phyloP scores from a whole-genome alignment of 2,797 vertebrate species.

The Lates japonicus region DNA sequence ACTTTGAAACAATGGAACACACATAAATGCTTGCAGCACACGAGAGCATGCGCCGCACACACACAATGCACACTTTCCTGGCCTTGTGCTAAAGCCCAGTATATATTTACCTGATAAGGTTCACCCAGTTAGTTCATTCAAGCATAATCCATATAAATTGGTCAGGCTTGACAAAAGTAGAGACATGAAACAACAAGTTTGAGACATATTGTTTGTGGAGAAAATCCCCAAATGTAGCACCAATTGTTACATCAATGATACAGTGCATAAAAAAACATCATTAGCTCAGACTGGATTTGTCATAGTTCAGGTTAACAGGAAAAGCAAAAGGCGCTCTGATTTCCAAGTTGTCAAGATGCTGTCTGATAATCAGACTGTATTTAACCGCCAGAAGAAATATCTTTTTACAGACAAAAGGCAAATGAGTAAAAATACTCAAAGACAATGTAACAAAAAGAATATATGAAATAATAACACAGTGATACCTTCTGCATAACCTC shows the following conservation, averaged over 20 bases:
- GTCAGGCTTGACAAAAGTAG: not conserved
- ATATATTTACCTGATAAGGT: constrained; percentile 23
- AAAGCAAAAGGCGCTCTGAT: constrained; percentile 2
- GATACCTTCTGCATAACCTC: not conserved
- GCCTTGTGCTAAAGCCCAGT: not conserved
- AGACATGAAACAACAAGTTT: not conserved
- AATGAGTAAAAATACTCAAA: not conserved
- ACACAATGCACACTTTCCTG: constrained; percentile 28
- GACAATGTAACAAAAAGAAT: not conserved
- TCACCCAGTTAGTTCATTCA: constrained; percentile 16
- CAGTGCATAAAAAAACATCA: constrained; percentile 2
- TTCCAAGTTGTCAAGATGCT: not conserved
- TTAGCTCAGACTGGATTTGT: not conserved
- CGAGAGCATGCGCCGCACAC: constrained; percentile 11
- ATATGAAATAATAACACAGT: not conserved
- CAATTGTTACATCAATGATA: not conserved
- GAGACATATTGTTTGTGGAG: constrained; percentile 2
- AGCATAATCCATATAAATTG: not conserved
- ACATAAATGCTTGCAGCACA: constrained; percentile 61
- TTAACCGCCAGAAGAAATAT: not conserved
- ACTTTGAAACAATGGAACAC: constrained; percentile 80
- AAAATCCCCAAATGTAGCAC: not conserved
- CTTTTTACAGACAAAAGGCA: not conserved
- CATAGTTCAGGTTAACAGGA: not conserved
- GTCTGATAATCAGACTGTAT: not conserved